Conservation (phyloP, 2,797 vertebrate genomes). For the Lates japonicus region DNA sequence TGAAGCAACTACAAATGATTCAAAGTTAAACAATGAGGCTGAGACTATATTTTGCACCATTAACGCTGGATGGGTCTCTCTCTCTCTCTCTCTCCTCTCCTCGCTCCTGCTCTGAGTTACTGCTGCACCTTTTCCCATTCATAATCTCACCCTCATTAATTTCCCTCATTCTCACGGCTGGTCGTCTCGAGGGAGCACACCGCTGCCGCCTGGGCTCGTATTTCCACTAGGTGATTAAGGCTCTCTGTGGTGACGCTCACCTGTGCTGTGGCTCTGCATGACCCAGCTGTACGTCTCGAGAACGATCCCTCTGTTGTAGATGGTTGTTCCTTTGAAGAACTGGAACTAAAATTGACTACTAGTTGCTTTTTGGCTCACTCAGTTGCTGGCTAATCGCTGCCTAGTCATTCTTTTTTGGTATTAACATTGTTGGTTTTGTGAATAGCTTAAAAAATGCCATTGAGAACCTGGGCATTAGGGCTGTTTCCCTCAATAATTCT, state of each 20-base stretch:
- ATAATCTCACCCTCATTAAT: slow-evolving; percentile 54
- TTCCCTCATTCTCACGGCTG: slow-evolving; percentile 2
- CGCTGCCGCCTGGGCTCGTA: neutral
- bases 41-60: neutral
- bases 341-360: slow-evolving; percentile 17
- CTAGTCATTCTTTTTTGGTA: neutral
- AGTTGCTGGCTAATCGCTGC: neutral
- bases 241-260: slow-evolving; percentile 22
- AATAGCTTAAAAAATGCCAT: neutral
- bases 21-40: neutral
- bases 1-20: slow-evolving; percentile 6
- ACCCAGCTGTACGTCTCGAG: slow-evolving; percentile 17
- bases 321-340: slow-evolving; percentile 10
- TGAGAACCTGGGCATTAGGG: neutral
- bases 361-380: neutral
- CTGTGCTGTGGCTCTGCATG: slow-evolving; percentile 18
- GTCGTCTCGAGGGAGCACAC: slow-evolving; percentile 29
- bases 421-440: neutral
- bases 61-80: neutral
- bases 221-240: slow-evolving; percentile 55
- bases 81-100: neutral
- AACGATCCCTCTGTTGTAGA: slow-evolving; percentile 9
- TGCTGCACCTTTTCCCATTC: slow-evolving; percentile 41
- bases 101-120: slow-evolving; percentile 24
- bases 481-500: slow-evolving; percentile 8